Percentiles rank a stretch among this genome's conserved stretches.
phyloP scores from a whole-genome alignment of 2,113 vertebrate species.

The Elaphurus davidianus region DNA sequence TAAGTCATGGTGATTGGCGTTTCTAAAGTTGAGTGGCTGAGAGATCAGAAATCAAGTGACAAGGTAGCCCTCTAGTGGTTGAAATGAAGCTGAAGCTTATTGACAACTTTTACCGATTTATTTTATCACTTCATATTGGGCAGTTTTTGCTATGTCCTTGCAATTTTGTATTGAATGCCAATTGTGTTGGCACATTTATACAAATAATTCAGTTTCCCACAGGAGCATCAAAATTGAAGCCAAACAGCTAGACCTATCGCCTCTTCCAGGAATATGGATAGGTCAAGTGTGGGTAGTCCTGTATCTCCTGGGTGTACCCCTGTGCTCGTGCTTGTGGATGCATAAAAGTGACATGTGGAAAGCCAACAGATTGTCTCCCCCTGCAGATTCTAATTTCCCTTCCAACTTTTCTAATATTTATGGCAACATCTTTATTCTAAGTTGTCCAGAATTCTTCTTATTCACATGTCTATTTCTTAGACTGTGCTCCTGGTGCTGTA shows the following conservation, averaged over 20 bases:
- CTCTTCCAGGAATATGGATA: not conserved
- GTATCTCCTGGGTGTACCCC: not conserved
- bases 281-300: not conserved
- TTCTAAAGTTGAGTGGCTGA: not conserved
- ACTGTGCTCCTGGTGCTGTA: not conserved
- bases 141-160: not conserved
- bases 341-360: not conserved
- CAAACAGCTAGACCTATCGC: not conserved
- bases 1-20: not conserved
- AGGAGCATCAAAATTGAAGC: conserved; percentile 10
- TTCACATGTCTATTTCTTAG: not conserved
- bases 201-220: not conserved
- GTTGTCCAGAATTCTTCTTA: not conserved
- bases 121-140: not conserved
- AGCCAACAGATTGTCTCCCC: not conserved
- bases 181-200: not conserved
- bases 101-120: not conserved
- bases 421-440: not conserved
- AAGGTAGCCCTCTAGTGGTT: conserved; percentile 75
- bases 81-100: not conserved
- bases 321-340: not conserved
- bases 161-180: not conserved
- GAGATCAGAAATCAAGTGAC: conserved; percentile 13
- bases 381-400: not conserved
- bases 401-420: not conserved